Base-by-base conservation (phyloP, 2,888 invertebrate species). In the Cistogaster globosa region DNA sequence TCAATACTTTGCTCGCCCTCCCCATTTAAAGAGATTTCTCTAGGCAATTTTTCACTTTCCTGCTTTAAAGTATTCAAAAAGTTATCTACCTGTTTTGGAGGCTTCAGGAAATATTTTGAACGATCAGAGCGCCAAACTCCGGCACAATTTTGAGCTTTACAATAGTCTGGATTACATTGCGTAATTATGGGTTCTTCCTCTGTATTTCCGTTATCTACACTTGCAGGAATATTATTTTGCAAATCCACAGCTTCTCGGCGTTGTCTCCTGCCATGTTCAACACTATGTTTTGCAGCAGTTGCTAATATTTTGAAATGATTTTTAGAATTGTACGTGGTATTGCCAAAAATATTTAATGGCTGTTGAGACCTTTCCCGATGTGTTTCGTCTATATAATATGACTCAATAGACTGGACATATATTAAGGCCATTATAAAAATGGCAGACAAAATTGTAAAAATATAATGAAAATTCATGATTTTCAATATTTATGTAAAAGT, bases 201-300 rank as follows among this genome's bases (percentile, higher is more conserved):
- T 16, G 3, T 8, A 11, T 16, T 67, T 32, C 36, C 26, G 9
- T 65, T 63, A 0, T 45, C 58, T n/a, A 2, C 1, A 20, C 20
- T 9, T 2, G 20, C 32, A 5, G 20, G 77, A 12, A 89, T 89
- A 12, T 87, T 88, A 1, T 86, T 86, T 14, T 91, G 81, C 42
- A 90, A 74, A 5, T 90, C 89, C 12, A 90, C 88, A n/a, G 89
- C 87, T 16, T 87, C 87, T 8, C 91, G 89, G 0, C 89, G 85
- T 5, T 89, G 87, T 0, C 89, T 87, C 12, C 85, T 74, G 16
- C 79, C 3, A 2, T 87, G 62, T 1, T 84, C 77, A 3, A 65
- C 83, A 20, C 86, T 79, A 16, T 36, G 5, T n/a, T 6, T 36
- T 2, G 8, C 20, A 1, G n/a, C 7, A 4, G 26, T 32, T n/a